Conservation (phyloP, 2,797 vertebrate genomes). For the Morus bassanus region DNA sequence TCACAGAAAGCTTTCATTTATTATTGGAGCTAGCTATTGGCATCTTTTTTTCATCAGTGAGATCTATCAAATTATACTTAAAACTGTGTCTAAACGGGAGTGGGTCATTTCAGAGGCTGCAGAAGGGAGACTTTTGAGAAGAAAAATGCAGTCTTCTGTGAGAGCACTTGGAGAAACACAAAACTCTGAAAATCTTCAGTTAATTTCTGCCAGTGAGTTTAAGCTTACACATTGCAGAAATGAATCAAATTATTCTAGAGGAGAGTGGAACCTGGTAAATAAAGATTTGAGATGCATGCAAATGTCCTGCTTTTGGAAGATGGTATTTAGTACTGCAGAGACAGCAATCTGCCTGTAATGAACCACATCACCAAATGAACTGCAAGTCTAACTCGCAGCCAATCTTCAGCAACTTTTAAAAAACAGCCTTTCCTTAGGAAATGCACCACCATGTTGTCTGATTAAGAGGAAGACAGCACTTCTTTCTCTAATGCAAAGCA, state of each 20-base stretch:
- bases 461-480: neutral
- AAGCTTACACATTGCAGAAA: neutral
- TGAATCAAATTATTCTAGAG: neutral
- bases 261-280: neutral
- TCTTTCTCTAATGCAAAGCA: neutral
- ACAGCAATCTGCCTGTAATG: neutral
- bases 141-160: neutral
- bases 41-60: neutral
- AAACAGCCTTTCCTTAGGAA: neutral
- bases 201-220: neutral
- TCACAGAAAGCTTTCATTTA: neutral
- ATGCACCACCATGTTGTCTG: neutral
- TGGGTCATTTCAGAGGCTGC: neutral
- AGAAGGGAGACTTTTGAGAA: neutral
- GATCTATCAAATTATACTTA: neutral
- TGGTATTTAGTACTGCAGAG: neutral
- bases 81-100: neutral
- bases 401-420: neutral
- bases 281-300: neutral
- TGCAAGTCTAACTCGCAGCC: neutral
- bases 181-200: neutral
- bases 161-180: neutral
- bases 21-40: neutral
- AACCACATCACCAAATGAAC: neutral
- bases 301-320: neutral